A percentile compares a stretch with the other conserved stretches of the same genome.
Evolutionary conservation across 2,113 vertebrate genomes (phyloP).

Genomic region (Eupsittula cactorum): DNA sequence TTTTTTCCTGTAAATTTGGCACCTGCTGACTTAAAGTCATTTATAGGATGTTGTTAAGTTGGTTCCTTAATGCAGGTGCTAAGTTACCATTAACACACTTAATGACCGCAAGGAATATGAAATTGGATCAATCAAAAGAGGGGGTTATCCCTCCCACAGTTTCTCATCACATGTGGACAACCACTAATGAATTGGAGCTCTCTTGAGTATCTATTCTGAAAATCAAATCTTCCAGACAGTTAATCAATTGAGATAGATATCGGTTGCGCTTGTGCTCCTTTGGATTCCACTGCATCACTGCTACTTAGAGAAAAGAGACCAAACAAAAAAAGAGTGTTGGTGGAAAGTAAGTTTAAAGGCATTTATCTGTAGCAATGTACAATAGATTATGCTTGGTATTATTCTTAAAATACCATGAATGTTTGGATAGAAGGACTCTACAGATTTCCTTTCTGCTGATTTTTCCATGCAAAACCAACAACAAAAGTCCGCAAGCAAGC

Average conservation of each 20-base stretch:
- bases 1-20: slow-evolving; percentile 48
- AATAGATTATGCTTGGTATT: not conserved
- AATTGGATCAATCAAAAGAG: slow-evolving; percentile 64
- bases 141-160: slow-evolving; percentile 34
- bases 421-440: not conserved
- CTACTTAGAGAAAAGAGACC: not conserved
- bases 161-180: slow-evolving; percentile 56
- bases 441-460: not conserved
- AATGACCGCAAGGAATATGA: slow-evolving; percentile 60
- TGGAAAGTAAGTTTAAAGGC: not conserved
- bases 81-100: slow-evolving; percentile 47
- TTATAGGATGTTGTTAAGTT: slow-evolving; percentile 51
- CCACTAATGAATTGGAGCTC: slow-evolving; percentile 64
- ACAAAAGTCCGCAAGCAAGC: not conserved
- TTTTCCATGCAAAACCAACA: not conserved
- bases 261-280: not conserved
- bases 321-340: not conserved
- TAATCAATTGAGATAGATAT: slow-evolving; percentile 70
- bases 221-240: slow-evolving; percentile 58
- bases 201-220: slow-evolving; percentile 39
- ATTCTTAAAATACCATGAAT: not conserved
- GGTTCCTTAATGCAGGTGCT: slow-evolving; percentile 48
- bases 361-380: not conserved
- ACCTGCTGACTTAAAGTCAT: slow-evolving; percentile 51
- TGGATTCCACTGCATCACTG: slow-evolving; percentile 6